A percentile compares a stretch with the other conserved stretches of the same genome.
These are phyloP conservation scores for Steinernema scapterisci DNA, from an alignment of 2,888 invertebrate species.

Conservation along the genomic window DNA sequence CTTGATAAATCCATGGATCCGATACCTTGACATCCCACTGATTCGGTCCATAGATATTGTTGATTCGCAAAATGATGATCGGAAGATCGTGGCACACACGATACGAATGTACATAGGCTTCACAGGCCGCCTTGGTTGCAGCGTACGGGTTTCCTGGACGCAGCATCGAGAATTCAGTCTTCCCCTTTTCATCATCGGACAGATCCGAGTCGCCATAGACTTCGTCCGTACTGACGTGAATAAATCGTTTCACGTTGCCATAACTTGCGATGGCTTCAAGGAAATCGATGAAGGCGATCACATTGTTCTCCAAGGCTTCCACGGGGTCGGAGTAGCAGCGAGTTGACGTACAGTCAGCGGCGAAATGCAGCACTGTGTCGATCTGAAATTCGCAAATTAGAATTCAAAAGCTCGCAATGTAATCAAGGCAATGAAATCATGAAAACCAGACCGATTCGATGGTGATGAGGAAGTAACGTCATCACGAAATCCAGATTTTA, in stretches of 20 bases:
- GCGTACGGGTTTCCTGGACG: conserved; percentile 66
- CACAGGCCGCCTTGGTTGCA: conserved; percentile 63
- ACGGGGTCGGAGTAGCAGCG: conserved; percentile 63
- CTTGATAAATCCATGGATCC: background rate
- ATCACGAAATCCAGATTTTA: no score
- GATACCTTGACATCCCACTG: conserved; percentile 66
- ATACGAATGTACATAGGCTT: conserved; percentile 60
- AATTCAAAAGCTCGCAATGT: no score
- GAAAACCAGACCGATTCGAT: no score
- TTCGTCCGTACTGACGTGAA: conserved; percentile 66
- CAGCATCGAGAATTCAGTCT: conserved; percentile 53
- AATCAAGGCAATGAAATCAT: background rate
- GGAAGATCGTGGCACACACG: conserved; percentile 55
- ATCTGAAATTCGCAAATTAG: conserved; percentile 54
- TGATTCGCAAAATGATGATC: conserved; percentile 62
- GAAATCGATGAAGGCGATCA: conserved; percentile 61
- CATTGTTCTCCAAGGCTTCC: conserved; percentile 65
- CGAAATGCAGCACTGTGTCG: conserved; percentile 65
- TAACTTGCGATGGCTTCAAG: conserved; percentile 57
- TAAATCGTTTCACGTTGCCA: conserved; percentile 56
- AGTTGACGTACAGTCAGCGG: conserved; percentile 66
- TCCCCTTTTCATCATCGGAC: conserved; percentile 55
- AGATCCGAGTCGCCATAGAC: conserved; percentile 66
- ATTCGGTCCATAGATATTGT: conserved; percentile 67
- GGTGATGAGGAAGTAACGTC: no score